These are phyloP conservation scores for Lepeophtheirus salmonis DNA, from an alignment of 1,140 invertebrate species.

Conservation along the genomic window DNA sequence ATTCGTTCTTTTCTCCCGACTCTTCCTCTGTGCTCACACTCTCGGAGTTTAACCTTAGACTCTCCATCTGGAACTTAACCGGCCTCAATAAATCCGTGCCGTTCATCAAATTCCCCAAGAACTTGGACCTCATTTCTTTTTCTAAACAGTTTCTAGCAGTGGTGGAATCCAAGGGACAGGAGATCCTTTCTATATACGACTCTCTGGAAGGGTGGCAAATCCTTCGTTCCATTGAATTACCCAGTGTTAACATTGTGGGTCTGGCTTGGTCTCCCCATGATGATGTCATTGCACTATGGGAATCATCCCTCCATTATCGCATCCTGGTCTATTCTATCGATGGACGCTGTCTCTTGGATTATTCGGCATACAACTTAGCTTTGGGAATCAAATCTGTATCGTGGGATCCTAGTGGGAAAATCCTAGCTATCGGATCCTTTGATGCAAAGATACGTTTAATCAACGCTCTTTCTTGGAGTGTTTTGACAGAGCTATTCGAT, in stretches of 20 bases:
- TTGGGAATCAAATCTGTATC: not conserved
- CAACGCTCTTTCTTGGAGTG: not conserved
- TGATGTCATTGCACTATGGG: not conserved
- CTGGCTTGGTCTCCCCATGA: not conserved
- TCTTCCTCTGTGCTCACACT: not conserved
- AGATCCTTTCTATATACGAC: not conserved
- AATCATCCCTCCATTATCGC: not conserved
- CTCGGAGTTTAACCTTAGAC: not conserved
- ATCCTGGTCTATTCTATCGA: not conserved
- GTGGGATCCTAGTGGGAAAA: not conserved
- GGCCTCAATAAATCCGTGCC: not conserved
- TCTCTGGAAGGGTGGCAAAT: not conserved
- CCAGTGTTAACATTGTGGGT: not conserved
- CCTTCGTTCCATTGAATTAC: not conserved
- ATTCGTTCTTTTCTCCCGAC: not conserved
- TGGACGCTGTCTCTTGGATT: not conserved
- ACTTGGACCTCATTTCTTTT: not conserved
- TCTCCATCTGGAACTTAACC: not conserved
- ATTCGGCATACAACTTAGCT: not conserved
- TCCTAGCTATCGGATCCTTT: not conserved
- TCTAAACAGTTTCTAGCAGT: not conserved
- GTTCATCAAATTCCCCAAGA: not conserved
- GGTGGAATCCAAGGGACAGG: not conserved
- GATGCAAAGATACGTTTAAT: not conserved
- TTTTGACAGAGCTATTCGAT: not conserved